Conservation (phyloP, 2,797 vertebrate species). For the Enteromius mattozi region DNA sequence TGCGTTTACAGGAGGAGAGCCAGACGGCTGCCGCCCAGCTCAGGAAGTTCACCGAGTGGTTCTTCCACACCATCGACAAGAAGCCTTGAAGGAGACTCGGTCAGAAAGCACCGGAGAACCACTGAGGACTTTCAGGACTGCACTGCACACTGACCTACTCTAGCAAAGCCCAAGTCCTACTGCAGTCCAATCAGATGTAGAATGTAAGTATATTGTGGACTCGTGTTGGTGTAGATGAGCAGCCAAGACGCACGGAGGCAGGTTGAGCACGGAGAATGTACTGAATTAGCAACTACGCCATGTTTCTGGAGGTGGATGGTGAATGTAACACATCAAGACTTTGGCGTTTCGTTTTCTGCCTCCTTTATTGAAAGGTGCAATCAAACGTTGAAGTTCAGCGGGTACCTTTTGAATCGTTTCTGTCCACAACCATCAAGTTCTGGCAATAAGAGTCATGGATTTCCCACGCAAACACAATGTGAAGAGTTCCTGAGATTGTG, state of each 20-base stretch:
- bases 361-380: slow-evolving; percentile 78
- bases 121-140: background rate
- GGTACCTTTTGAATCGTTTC: slow-evolving; percentile 82
- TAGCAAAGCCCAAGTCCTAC: slow-evolving; percentile 20
- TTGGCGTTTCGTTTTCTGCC: slow-evolving; percentile 52
- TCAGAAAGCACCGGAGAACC: slow-evolving; percentile 19
- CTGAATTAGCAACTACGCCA: slow-evolving; percentile 43
- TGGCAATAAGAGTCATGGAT: slow-evolving; percentile 92
- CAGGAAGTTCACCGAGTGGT: slow-evolving; percentile 97
- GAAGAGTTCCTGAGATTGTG: slow-evolving; percentile 85
- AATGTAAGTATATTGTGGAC: slow-evolving; percentile 42
- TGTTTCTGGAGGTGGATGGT: slow-evolving; percentile 60
- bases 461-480: slow-evolving; percentile 70
- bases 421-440: slow-evolving; percentile 88
- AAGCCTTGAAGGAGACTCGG: slow-evolving; percentile 77
- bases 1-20: slow-evolving; percentile 95
- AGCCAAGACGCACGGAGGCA: background rate
- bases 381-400: slow-evolving; percentile 59
- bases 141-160: background rate
- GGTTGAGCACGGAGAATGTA: slow-evolving; percentile 70
- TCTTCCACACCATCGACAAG: slow-evolving; percentile 94
- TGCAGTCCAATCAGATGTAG: slow-evolving; percentile 17
- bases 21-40: slow-evolving; percentile 93
- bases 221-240: background rate
- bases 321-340: slow-evolving; percentile 87